phyloP scores from a whole-genome alignment of 2,113 vertebrate genomes.

The Fregata magnificens region DNA sequence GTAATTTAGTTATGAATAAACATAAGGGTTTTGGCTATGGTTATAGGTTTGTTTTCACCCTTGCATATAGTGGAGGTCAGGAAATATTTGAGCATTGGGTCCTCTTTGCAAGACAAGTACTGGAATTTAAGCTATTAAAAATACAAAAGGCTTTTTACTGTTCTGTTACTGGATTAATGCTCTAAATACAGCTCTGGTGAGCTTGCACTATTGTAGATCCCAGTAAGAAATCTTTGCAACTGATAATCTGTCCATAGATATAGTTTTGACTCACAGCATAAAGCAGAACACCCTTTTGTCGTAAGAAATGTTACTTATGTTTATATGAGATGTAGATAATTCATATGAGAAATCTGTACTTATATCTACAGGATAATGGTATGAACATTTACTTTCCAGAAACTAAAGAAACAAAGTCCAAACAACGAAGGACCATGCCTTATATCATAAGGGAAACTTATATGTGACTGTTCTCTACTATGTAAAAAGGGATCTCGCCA shows the following conservation, averaged over 20 bases:
- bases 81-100: neutral
- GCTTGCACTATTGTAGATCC: neutral
- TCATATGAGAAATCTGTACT: neutral
- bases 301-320: neutral
- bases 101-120: neutral
- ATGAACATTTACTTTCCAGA: neutral
- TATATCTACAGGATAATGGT: neutral
- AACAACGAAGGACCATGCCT: neutral
- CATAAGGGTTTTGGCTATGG: neutral
- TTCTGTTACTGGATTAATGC: neutral
- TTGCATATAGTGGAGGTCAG: neutral
- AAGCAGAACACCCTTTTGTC: neutral
- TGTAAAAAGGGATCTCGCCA: neutral
- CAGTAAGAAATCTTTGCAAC: neutral
- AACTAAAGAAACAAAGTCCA: neutral
- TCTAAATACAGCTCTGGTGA: neutral
- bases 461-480: neutral
- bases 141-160: neutral
- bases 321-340: neutral
- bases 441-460: neutral
- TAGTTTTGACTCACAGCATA: neutral
- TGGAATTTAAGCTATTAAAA: neutral
- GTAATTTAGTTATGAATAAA: slow-evolving; percentile 45
- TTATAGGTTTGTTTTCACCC: slow-evolving; percentile 41
- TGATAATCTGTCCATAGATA: neutral